These are phyloP conservation scores for Trachythela sp. DNA, from an alignment of 64 coral and sea anemone genomes.

Conservation along the genomic window DNA sequence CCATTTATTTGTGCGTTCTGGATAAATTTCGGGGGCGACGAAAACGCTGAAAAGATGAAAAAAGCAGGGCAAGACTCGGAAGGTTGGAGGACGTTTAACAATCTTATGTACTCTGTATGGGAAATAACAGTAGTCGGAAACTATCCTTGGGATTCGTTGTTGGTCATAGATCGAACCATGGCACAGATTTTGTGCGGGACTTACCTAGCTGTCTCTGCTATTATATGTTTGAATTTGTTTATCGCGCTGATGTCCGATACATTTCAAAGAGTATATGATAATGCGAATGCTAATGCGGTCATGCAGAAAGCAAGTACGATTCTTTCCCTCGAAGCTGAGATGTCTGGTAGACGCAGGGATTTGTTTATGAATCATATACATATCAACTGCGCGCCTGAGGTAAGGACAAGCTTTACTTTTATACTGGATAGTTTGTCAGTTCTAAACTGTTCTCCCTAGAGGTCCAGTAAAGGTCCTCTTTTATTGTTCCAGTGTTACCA, in stretches of 20 bases:
- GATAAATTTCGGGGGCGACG: constrained; percentile 78
- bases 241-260: constrained; percentile 99
- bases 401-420: background rate
- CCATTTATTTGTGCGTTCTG: constrained; percentile 95
- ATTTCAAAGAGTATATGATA: constrained; percentile 95
- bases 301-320: constrained; percentile 86
- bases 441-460: too few species aligned
- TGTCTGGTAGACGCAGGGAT: constrained; percentile 53
- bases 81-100: constrained; percentile 81
- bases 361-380: constrained; percentile 52
- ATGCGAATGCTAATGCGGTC: constrained; percentile 85
- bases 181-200: constrained; percentile 89
- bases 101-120: constrained; percentile 98
- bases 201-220: constrained; percentile 79
- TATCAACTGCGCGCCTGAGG: constrained; percentile 64
- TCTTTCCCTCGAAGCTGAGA: constrained; percentile 67
- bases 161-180: constrained; percentile 77
- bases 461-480: too few species aligned
- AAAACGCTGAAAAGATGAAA: constrained; percentile 69
- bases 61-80: constrained; percentile 33
- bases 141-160: constrained; percentile 80
- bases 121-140: constrained; percentile 89
- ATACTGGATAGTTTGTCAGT: background rate
- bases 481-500: too few species aligned
- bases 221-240: constrained; percentile 90